Evolutionary conservation across 2,888 invertebrate genomes (phyloP), one percentile per base, ranked within the genome.

Genomic region (Unio delphinus): DNA sequence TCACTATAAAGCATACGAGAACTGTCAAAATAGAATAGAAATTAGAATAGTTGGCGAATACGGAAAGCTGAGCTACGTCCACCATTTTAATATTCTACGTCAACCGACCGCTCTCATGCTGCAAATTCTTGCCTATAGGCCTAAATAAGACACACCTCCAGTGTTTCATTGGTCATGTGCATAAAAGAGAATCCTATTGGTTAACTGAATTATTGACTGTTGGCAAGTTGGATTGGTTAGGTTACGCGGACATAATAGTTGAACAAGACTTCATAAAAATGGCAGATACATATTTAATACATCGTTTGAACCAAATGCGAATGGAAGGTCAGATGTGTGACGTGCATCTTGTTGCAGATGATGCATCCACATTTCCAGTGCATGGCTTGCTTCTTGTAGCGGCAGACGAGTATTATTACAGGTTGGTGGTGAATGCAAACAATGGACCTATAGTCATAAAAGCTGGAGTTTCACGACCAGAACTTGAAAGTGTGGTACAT

Each of bases 21-120:
- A 81, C 75, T 23, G 74, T 79, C 1, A 82, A 34, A 56, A 82
- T 65, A 0, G 79, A 75, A 70, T 80, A 82, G 64, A 78, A 81
- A 65, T 79, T 79, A 23, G 81, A 76, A 69, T 75, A 80, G 73
- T 78, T 78, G 23, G 79, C 80, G 64, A 83, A 75, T 70, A 69
- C 70, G 63, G 69, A 69, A 15, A 82, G 70, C n/a, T 72, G 65
- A n/a, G 66, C 34, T 56, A 72, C 72, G 69, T 81, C 78, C 60
- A 78, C 69, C 81, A 81, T 81, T 26, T 67, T 66, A 3, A 45
- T 45, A 45, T 15, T 45, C 15, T 45, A 45, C 45, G 45, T 45
- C 15, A 63, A 6, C n/a, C 0, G 18, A 61, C 7, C 28, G 45
- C 61, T 45, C 4, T 30, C 28, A 15, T 15, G 8, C 26, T 55